Base-by-base conservation (phyloP, 2,888 invertebrate genomes). In the Lingula anatina region DNA sequence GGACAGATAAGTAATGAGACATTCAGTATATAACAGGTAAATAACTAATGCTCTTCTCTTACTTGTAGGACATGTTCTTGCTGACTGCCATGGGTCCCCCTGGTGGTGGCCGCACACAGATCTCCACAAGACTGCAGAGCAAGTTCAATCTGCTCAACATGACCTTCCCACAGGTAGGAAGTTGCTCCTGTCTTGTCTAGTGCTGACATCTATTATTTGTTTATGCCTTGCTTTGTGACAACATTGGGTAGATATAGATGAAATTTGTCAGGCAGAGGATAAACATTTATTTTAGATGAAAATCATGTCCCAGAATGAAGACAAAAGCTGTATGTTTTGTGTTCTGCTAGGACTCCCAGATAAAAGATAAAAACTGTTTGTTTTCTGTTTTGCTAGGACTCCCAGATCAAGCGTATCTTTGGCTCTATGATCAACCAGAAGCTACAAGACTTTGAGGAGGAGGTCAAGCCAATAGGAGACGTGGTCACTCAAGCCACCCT, bases 371-470 rank as follows among this genome's bases (percentile, higher is more conserved):
- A n/a, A n/a, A n/a, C n/a, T n/a, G n/a, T n/a, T n/a, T n/a, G n/a
- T n/a, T n/a, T n/a, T n/a, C n/a, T 44, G 44, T 45, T 12, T 46
- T 44, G 55, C 3, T 56, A 76, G 75, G 77, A 77, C 50, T 71
- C 70, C 2, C 75, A 89, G 66, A 86, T 91, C 52, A 75, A 75
- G 60, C 63, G 77, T 45, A 78, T 78, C 48, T 93, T 89, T 71
- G 87, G 89, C 40, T 86, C 87, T 20, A 89, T 93, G 88, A 80
- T 92, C 48, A 80, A 79, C 41, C 90, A 90, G 75, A 90, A 90
- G 58, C 71, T 91, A 46, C 73, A 80, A 50, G 85, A 85, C 46
- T 91, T 91, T 71, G 85, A 87, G 54, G 85, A 87, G 69, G 89
- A 90, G 68, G 86, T 90, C 24, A 88, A 88, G 71, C 72, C 74